Evolutionary conservation across 1,140 invertebrate species (phyloP).

Genomic region (Carposina sasakii): DNA sequence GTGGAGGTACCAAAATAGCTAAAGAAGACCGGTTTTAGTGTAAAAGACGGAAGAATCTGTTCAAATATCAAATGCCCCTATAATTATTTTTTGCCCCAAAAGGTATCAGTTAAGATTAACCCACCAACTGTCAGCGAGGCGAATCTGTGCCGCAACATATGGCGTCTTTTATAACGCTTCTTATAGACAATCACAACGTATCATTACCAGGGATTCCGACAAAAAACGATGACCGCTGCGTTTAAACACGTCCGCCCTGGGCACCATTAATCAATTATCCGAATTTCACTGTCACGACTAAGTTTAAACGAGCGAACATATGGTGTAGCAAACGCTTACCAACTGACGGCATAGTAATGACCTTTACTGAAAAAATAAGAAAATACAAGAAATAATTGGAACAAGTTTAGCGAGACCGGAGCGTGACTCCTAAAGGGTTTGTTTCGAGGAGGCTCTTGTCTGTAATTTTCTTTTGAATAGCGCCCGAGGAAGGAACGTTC

Average conservation of each 20-base stretch:
- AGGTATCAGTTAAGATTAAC: no score
- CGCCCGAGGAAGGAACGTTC: slow-evolving; percentile 40
- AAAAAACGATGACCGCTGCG: slow-evolving; percentile 54
- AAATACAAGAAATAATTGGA: slow-evolving; percentile 58
- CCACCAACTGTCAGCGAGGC: slow-evolving; percentile 45
- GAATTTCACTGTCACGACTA: slow-evolving; percentile 52
- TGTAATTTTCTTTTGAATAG: slow-evolving; percentile 61
- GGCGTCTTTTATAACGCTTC: slow-evolving; percentile 30
- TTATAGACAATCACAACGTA: slow-evolving; percentile 61
- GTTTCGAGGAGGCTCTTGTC: slow-evolving; percentile 48
- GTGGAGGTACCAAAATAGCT: no score
- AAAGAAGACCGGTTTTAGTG: no score
- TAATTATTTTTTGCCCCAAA: no score
- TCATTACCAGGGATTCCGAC: slow-evolving; percentile 58
- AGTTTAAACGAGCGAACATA: slow-evolving; percentile 57
- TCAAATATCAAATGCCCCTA: no score
- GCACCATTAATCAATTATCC: slow-evolving; percentile 65
- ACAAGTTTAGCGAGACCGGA: slow-evolving; percentile 52
- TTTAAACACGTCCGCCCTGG: slow-evolving; percentile 61
- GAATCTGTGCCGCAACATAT: slow-evolving; percentile 60
- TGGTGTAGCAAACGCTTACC: slow-evolving; percentile 49
- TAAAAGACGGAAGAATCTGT: no score
- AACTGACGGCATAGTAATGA: slow-evolving; percentile 62
- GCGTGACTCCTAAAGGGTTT: slow-evolving; percentile 62
- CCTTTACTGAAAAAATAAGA: slow-evolving; percentile 42